Evolutionary conservation across 2,797 vertebrate genomes (phyloP).

Genomic region (Siniperca scherzeri): DNA sequence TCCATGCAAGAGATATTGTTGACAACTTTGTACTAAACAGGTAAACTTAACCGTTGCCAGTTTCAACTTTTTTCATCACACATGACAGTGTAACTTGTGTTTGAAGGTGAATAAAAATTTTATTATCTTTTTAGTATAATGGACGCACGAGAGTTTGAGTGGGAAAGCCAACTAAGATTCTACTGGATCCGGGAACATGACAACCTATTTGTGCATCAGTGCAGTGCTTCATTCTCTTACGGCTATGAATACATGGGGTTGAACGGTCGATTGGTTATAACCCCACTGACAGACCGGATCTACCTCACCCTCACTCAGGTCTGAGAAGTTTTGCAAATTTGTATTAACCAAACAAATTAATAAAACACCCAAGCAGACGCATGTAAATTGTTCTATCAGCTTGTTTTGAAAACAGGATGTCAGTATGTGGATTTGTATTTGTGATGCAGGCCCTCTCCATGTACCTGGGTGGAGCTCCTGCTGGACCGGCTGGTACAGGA

Average conservation of each 20-base stretch:
- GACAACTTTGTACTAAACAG: slow-evolving; percentile 92
- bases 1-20: slow-evolving; percentile 96
- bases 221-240: slow-evolving; percentile 93
- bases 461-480: slow-evolving; percentile 96
- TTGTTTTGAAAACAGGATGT: not conserved
- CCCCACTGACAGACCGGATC: slow-evolving; percentile 96
- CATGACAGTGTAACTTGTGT: not conserved
- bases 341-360: not conserved
- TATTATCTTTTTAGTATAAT: slow-evolving; percentile 86
- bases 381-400: not conserved
- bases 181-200: slow-evolving; percentile 93
- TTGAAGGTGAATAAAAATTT: slow-evolving; percentile 2
- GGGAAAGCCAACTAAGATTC: slow-evolving; percentile 97
- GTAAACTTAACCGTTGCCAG: slow-evolving; percentile 69
- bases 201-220: slow-evolving; percentile 91
- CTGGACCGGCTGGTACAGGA: slow-evolving; percentile 96
- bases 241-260: slow-evolving; percentile 99
- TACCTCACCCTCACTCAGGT: slow-evolving; percentile 99
- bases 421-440: slow-evolving; percentile 35
- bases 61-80: not conserved
- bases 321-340: not conserved
- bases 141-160: slow-evolving; percentile 93
- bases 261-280: slow-evolving; percentile 97
- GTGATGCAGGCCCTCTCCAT: slow-evolving; percentile 95
- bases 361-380: not conserved